Percentiles rank a stretch among this genome's conserved stretches.
Evolutionary conservation across 1,140 invertebrate genomes (phyloP).

Genomic region (Orussus abietinus): DNA sequence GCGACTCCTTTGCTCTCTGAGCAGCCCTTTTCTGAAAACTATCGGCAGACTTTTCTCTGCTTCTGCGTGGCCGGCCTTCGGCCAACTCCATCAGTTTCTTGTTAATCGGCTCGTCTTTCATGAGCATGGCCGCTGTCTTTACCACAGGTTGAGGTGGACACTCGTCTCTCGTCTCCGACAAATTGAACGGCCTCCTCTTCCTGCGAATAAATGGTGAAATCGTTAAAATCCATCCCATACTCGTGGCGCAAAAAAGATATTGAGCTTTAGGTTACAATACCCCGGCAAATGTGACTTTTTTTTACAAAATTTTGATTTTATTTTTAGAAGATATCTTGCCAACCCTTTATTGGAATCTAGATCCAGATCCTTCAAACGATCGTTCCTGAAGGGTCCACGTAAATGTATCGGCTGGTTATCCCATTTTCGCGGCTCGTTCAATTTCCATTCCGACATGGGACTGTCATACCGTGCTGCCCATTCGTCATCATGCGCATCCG

Average conservation of each 20-base stretch:
- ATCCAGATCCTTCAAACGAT: constrained; percentile 46
- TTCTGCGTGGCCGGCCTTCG: constrained; percentile 41
- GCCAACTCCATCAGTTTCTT: constrained; percentile 52
- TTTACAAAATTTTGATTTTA: no score
- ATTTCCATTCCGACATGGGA: constrained; percentile 46
- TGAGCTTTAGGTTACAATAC: no score
- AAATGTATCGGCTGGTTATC: constrained; percentile 44
- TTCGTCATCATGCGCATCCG: constrained; percentile 47
- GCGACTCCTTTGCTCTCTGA: constrained; percentile 36
- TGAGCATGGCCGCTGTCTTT: constrained; percentile 46
- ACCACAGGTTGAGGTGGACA: constrained; percentile 29
- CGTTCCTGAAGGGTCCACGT: constrained; percentile 43
- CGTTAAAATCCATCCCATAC: no score
- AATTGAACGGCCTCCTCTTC: constrained; percentile 41
- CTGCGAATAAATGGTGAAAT: constrained; percentile 24
- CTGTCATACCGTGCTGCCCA: constrained; percentile 42
- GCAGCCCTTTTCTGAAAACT: constrained; percentile 34
- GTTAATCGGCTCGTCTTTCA: constrained; percentile 52
- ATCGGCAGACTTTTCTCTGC: constrained; percentile 46
- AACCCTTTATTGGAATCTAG: no score
- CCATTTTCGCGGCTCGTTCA: constrained; percentile 47
- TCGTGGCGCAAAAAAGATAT: no score
- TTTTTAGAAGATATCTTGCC: no score
- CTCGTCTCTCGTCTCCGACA: constrained; percentile 42
- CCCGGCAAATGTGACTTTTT: no score